Conservation (phyloP, 2,113 vertebrate genomes). For the Ciconia boyciana region DNA sequence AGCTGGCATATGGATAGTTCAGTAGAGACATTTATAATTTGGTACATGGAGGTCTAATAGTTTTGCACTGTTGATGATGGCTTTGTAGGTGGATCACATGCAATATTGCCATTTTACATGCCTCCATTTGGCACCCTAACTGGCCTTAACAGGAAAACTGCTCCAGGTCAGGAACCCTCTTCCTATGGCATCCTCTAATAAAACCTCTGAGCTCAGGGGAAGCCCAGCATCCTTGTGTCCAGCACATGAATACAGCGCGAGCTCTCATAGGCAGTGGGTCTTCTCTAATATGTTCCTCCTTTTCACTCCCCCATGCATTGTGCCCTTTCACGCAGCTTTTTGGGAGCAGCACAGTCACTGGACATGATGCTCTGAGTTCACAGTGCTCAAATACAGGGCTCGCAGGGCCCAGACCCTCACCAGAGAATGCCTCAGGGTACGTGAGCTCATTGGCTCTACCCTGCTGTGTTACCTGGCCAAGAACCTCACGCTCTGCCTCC, state of each 20-base stretch:
- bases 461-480: not conserved
- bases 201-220: not conserved
- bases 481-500: not conserved
- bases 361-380: accelerated
- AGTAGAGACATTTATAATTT: not conserved
- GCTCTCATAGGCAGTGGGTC: not conserved
- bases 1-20: not conserved
- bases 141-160: not conserved
- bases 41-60: not conserved
- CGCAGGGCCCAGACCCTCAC: not conserved
- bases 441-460: not conserved
- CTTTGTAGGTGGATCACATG: not conserved
- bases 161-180: not conserved
- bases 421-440: too few relatives aligned
- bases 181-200: not conserved
- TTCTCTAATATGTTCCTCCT: not conserved
- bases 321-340: too few relatives aligned
- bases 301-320: accelerated
- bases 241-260: not conserved
- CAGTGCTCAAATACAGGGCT: not conserved
- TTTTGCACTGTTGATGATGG: not conserved
- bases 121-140: too few relatives aligned
- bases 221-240: too few relatives aligned
- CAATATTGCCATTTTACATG: not conserved
- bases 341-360: not conserved